Evolutionary conservation across 2,888 invertebrate genomes (phyloP).

Genomic region (Eurytoma californica): DNA sequence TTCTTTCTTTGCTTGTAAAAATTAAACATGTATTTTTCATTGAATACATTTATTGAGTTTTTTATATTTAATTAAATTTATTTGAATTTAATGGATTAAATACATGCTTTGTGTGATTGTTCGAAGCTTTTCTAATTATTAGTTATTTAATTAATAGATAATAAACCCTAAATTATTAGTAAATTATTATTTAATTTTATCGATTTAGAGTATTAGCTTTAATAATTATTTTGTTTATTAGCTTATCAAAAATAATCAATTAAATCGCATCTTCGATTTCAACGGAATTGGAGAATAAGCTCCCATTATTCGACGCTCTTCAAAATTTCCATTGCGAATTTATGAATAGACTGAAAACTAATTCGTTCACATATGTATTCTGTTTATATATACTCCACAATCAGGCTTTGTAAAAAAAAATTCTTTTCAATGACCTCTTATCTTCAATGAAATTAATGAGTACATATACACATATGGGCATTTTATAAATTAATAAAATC

Average conservation of each 20-base stretch:
- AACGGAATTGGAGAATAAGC: not conserved
- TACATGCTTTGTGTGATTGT: too few species aligned
- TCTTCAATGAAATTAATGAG: constrained; percentile 22
- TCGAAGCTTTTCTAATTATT: not conserved
- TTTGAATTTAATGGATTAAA: not conserved
- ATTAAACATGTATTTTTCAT: too few species aligned
- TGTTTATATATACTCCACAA: not conserved
- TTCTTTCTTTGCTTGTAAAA: not conserved
- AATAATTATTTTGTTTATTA: too few species aligned
- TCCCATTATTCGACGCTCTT: not conserved
- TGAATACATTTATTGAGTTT: too few species aligned
- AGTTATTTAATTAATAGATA: not conserved
- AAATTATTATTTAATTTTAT: too few species aligned
- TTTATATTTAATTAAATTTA: not conserved
- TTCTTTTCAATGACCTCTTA: not conserved
- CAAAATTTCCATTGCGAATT: not conserved
- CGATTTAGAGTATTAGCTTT: too few species aligned
- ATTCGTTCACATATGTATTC: not conserved
- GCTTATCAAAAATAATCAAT: too few species aligned
- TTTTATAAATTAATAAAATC: constrained; percentile 32
- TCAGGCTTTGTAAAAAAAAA: not conserved
- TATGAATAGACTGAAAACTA: not conserved
- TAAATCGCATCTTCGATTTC: not conserved
- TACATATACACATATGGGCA: not conserved
- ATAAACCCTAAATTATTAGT: too few species aligned